A percentile compares a stretch with the other conserved stretches of the same genome.
phyloP scores from a whole-genome alignment of 2,113 vertebrate genomes.

The Acrocephalus arundinaceus region DNA sequence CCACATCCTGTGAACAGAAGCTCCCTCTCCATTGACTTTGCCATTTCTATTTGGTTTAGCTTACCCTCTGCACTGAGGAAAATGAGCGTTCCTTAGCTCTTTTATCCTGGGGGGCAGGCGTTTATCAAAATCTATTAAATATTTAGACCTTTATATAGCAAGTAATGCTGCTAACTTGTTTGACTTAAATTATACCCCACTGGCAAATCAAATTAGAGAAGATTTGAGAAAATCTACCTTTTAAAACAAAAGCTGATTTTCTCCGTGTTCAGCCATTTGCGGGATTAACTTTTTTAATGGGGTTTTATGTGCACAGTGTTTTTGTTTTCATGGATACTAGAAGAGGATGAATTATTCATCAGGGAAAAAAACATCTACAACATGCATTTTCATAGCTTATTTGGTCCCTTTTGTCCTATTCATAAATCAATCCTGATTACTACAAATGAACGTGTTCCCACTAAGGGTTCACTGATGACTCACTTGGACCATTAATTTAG shows the following conservation, averaged over 20 bases:
- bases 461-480: not conserved
- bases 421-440: slow-evolving; percentile 30
- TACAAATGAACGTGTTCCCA: slow-evolving; percentile 9
- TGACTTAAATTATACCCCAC: slow-evolving; percentile 62
- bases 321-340: slow-evolving; percentile 54
- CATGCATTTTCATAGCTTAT: slow-evolving; percentile 37
- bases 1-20: not conserved
- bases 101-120: not conserved
- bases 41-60: not conserved
- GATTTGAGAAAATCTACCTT: slow-evolving; percentile 64
- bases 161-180: slow-evolving; percentile 49
- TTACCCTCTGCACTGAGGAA: not conserved
- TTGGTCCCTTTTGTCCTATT: slow-evolving; percentile 39
- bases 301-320: slow-evolving; percentile 40
- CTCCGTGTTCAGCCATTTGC: slow-evolving; percentile 50
- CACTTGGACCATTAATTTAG: slow-evolving; percentile 14
- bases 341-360: slow-evolving; percentile 56
- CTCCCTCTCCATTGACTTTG: not conserved
- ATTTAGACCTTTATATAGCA: slow-evolving; percentile 48
- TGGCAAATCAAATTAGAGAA: slow-evolving; percentile 62
- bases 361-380: not conserved
- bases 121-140: slow-evolving; percentile 53
- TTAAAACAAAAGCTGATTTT: slow-evolving; percentile 62
- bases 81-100: not conserved
- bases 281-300: slow-evolving; percentile 68